These are phyloP conservation scores for Clarias batrachus DNA, from an alignment of 2,113 vertebrate species.

Conservation along the genomic window DNA sequence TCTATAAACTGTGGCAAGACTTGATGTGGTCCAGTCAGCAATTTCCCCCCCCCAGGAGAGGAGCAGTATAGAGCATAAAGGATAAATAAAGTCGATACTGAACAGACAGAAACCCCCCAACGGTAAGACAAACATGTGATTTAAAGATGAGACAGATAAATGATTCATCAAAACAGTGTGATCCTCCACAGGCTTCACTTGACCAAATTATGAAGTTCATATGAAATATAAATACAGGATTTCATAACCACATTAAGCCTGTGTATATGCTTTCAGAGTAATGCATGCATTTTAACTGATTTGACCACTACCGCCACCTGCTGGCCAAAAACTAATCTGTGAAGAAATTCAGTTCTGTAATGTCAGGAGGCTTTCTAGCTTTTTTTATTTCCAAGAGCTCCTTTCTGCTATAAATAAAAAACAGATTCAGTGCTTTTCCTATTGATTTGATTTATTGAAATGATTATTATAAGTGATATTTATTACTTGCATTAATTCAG, in stretches of 20 bases:
- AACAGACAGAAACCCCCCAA: not conserved
- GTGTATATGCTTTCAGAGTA: not conserved
- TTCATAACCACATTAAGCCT: not conserved
- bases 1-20: constrained; percentile 25
- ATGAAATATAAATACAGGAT: not conserved
- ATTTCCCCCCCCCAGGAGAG: not conserved
- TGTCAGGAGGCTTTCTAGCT: not conserved
- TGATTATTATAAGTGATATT: not conserved
- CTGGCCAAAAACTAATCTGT: not conserved
- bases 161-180: not conserved
- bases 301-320: constrained; percentile 14
- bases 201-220: not conserved
- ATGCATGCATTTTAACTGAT: not conserved
- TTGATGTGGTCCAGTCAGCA: constrained; percentile 32
- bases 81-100: not conserved
- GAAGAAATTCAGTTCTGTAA: not conserved
- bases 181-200: not conserved
- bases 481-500: not conserved
- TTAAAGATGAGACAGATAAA: not conserved
- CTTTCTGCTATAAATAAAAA: not conserved
- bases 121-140: not conserved
- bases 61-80: not conserved
- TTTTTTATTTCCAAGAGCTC: not conserved
- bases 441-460: not conserved
- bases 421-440: not conserved